Base-by-base conservation (phyloP, 37 sponge, comb jelly and placozoan genomes). In the Bolinopsis microptera region DNA sequence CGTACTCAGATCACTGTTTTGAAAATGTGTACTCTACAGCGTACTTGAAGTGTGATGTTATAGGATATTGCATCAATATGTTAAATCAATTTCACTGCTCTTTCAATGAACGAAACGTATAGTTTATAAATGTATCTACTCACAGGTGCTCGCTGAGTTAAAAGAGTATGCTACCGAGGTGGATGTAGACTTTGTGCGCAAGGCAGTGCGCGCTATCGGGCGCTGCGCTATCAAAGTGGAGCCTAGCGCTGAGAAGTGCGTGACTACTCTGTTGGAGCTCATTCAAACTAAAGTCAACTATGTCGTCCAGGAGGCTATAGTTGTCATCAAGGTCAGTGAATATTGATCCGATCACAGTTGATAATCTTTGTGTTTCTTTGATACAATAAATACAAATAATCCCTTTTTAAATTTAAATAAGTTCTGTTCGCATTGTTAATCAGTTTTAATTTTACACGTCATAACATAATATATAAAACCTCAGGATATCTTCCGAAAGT, bases 201-300 rank as follows among this genome's bases (percentile, higher is more conserved):
- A 97, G 93, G 94, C 99, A 9, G 99, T 98, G 23, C 94, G 99
- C 34, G 99, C 99, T 22, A 98, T 98, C 90, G 99, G 99, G 0
- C 95, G 99, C 16, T 98, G 99, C 96, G 99, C 99, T 83, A 98
- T 98, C 94, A 98, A 98, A 94, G 99, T 98, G 61, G 97, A 97
- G 69, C 94, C 94, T 28, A 92, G 94, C 68, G 97, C 99, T 76
- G 99, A 98, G 93, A 93, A 96, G 16, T 97, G 97, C 94, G 97
- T 98, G 35, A 75, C 93, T 38, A 98, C 99, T 0, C 95, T 98
- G 76, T 92, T 98, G 76, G 99, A 98, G 32, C 95, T 98, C 26
- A 98, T 98, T 82, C 96, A 97, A 94, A 98, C 97, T 41, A 98
- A 98, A 93, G 97, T 98, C n/a, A 97, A 96, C 83, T 98, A 98